Percentiles rank a stretch among this genome's conserved stretches.
Conservation (phyloP, 2,797 vertebrate genomes). For the Dendrocincla tyrannina region DNA sequence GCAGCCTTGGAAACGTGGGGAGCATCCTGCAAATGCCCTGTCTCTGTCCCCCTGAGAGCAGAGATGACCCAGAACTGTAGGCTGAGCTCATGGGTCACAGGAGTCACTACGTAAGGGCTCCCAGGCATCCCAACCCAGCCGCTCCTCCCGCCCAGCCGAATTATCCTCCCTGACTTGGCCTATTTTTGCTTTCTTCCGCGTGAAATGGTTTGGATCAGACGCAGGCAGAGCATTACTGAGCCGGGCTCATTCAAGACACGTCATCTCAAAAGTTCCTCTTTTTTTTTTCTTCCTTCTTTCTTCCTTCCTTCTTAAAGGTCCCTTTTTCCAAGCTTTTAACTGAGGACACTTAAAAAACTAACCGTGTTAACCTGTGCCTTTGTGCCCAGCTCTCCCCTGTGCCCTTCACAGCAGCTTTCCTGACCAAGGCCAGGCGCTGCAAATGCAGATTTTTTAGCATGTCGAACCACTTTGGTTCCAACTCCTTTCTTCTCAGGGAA, state of each 20-base stretch:
- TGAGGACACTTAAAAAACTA: background rate
- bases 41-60: background rate
- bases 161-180: conserved; percentile 57
- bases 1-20: background rate
- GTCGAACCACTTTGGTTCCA: background rate
- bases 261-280: background rate
- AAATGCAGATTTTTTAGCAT: background rate
- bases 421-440: accelerated
- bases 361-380: accelerated
- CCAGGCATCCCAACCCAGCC: background rate
- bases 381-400: background rate
- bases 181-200: conserved; percentile 58
- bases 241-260: background rate
- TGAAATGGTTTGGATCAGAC: background rate
- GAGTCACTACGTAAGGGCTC: background rate
- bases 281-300: background rate
- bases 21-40: background rate
- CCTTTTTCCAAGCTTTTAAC: background rate
- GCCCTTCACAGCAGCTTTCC: background rate
- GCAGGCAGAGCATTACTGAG: background rate
- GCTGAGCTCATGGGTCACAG: background rate
- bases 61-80: background rate
- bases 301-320: background rate
- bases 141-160: background rate
- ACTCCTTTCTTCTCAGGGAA: background rate